Evolutionary conservation across 2,113 vertebrate genomes (phyloP).

Genomic region (Rhinoderma darwinii): DNA sequence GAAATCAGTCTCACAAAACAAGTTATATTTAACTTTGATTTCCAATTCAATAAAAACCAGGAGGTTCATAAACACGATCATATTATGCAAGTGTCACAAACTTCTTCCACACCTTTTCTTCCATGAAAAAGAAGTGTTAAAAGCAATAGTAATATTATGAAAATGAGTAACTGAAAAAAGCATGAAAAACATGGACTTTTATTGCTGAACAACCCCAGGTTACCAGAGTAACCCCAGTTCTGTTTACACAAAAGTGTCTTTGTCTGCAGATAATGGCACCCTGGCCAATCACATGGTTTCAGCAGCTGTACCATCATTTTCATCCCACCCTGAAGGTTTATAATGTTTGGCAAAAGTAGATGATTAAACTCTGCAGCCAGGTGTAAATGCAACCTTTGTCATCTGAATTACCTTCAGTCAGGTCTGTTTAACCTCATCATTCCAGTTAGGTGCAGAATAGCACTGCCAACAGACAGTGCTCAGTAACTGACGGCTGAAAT

Average conservation of each 20-base stretch:
- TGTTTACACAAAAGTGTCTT: slow-evolving; percentile 51
- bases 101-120: background rate
- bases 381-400: slow-evolving; percentile 99
- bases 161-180: background rate
- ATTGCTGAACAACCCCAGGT: slow-evolving; percentile 24
- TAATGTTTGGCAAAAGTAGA: slow-evolving; percentile 96
- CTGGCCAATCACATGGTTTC: slow-evolving; percentile 40
- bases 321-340: slow-evolving; percentile 62
- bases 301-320: slow-evolving; percentile 48
- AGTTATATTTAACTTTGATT: background rate
- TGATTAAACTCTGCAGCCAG: slow-evolving; percentile 95
- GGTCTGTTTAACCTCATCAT: slow-evolving; percentile 60
- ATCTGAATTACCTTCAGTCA: slow-evolving; percentile 72
- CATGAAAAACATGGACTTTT: background rate
- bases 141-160: background rate
- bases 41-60: background rate
- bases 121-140: background rate
- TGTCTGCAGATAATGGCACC: slow-evolving; percentile 48
- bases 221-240: slow-evolving; percentile 47
- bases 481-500: too few relatives aligned
- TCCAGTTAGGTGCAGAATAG: slow-evolving; percentile 4
- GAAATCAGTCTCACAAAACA: slow-evolving; percentile 4
- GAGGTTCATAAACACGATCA: background rate
- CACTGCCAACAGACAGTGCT: background rate
- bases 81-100: background rate